Percentiles rank a stretch among this genome's conserved stretches.
phyloP scores from a whole-genome alignment of 2,888 invertebrate genomes.

The Ophion ventricosus region DNA sequence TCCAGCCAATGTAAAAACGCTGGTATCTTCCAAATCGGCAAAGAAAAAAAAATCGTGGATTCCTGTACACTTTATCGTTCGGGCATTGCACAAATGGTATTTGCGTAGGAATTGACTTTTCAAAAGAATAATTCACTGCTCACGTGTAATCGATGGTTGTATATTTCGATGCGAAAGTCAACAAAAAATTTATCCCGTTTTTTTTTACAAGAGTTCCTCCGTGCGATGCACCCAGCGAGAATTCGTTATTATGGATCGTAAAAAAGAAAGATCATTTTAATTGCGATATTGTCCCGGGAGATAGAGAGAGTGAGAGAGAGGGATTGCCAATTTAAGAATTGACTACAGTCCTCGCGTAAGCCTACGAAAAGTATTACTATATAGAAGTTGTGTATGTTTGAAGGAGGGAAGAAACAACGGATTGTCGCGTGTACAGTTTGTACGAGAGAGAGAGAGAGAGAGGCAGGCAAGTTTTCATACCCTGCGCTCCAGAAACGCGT shows the following conservation, averaged over 20 bases:
- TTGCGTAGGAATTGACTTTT: neutral
- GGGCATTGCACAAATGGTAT: neutral
- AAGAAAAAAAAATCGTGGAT: neutral
- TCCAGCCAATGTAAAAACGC: neutral
- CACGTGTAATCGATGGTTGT: neutral
- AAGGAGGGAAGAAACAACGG: conserved; percentile 37
- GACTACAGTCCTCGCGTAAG: conserved; percentile 53
- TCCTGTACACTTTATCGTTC: neutral
- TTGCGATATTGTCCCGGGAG: neutral
- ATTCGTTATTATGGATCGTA: neutral
- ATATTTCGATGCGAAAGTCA: neutral
- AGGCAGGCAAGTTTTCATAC: neutral
- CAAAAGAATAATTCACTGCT: neutral
- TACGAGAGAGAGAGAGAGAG: neutral
- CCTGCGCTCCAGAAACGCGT: neutral
- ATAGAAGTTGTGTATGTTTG: conserved; percentile 22
- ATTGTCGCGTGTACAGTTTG: conserved; percentile 34
- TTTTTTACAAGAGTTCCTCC: conserved; percentile 4
- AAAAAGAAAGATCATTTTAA: neutral
- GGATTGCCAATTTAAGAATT: conserved; percentile 41
- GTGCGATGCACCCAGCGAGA: neutral
- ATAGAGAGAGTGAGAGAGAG: neutral
- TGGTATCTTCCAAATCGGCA: neutral
- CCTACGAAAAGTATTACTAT: conserved; percentile 62
- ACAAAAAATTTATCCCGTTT: neutral